These are phyloP conservation scores for Saccopteryx leptura DNA, from an alignment of 2,113 vertebrate genomes.

Conservation along the genomic window DNA sequence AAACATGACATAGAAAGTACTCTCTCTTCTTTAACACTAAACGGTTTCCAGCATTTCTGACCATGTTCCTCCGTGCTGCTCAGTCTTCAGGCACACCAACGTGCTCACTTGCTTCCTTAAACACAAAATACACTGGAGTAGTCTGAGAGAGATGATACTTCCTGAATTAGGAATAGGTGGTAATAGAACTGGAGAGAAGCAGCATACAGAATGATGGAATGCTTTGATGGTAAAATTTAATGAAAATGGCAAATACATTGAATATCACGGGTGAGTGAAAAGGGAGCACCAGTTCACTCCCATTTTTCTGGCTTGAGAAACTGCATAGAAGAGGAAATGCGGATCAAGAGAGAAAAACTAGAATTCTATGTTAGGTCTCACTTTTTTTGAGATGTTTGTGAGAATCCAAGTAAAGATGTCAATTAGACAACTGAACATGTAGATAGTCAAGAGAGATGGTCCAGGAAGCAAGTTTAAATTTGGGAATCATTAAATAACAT, in stretches of 20 bases:
- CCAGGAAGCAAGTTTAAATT: constrained; percentile 28
- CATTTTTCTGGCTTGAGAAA: constrained; percentile 46
- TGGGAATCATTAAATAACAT: background rate
- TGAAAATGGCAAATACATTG: background rate
- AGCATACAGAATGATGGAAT: background rate
- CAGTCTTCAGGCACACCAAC: background rate
- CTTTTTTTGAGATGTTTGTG: constrained; percentile 1
- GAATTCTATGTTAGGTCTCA: constrained; percentile 35
- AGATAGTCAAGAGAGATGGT: background rate
- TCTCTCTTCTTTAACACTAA: background rate
- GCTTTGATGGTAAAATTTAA: background rate
- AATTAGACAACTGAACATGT: background rate
- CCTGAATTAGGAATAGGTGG: background rate
- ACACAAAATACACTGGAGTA: background rate
- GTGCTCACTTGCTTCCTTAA: background rate
- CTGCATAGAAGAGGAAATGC: background rate
- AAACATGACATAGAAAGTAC: background rate
- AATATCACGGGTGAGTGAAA: constrained; percentile 10
- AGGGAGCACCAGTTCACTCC: background rate
- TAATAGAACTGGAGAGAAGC: background rate
- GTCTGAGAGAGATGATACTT: background rate
- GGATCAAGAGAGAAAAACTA: constrained; percentile 1
- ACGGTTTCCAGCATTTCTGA: background rate
- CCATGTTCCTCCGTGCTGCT: background rate
- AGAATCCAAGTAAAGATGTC: background rate